Percentiles rank a stretch among this genome's conserved stretches.
These are phyloP conservation scores for Glandiceps talaboti DNA, from an alignment of 53 echinoderm and acorn worm genomes.

Conservation along the genomic window DNA sequence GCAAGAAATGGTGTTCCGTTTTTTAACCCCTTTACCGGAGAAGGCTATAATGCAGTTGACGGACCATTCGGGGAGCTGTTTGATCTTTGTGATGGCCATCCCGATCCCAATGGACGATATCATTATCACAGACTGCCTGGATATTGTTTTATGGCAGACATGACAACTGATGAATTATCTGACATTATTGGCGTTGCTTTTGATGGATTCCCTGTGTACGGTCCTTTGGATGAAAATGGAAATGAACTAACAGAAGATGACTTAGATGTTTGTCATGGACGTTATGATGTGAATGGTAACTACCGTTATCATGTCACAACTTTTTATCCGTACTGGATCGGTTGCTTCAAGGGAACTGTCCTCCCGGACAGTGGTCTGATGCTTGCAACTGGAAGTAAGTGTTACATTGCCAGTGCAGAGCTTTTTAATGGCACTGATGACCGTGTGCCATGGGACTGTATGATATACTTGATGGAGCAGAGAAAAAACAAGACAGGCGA, in stretches of 20 bases:
- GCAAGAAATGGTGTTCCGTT: conserved; percentile 15
- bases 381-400: not conserved
- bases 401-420: not conserved
- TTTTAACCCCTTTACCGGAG: conserved; percentile 6
- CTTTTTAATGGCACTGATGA: not conserved
- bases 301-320: conserved; percentile 11
- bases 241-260: conserved; percentile 9
- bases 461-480: not conserved
- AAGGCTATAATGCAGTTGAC: conserved; percentile 2
- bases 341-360: conserved; percentile 8
- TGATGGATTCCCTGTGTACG: conserved; percentile 17
- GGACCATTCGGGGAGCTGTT: not conserved
- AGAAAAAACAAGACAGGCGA: too few species aligned
- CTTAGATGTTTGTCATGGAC: conserved; percentile 10
- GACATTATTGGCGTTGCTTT: conserved; percentile 9
- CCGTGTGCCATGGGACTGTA: not conserved
- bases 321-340: conserved; percentile 4
- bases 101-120: not conserved
- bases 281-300: not conserved
- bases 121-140: conserved; percentile 6
- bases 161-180: conserved; percentile 1
- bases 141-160: not conserved
- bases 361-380: not conserved
- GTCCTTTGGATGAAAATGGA: conserved; percentile 12
- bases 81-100: conserved; percentile 13